Percentiles rank a stretch among this genome's conserved stretches.
phyloP scores from a whole-genome alignment of 2,797 vertebrate species.

The Chanos chanos region DNA sequence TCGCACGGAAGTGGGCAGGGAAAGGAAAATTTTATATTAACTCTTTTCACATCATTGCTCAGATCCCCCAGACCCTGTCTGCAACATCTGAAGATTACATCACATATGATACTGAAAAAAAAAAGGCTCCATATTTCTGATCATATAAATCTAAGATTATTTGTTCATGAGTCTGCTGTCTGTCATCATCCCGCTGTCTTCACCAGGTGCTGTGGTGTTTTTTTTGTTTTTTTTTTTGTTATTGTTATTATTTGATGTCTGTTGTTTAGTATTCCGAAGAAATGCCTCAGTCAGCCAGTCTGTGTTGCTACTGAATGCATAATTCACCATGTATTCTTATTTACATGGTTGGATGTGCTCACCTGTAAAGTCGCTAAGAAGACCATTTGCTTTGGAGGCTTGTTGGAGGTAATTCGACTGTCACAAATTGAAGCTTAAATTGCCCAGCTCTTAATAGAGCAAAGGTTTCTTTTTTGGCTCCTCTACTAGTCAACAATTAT shows the following conservation, averaged over 20 bases:
- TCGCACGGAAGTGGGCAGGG: too few species aligned
- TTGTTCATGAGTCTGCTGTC: too few species aligned
- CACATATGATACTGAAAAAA: too few species aligned
- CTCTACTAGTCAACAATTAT: too few species aligned
- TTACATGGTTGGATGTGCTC: background rate
- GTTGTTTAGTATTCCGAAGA: conserved; percentile 32
- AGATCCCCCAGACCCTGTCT: too few species aligned
- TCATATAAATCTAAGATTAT: too few species aligned
- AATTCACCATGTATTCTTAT: conserved; percentile 21
- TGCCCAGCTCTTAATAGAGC: conserved; percentile 1
- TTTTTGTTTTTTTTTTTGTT: conserved; percentile 3
- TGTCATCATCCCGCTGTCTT: too few species aligned
- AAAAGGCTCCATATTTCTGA: too few species aligned
- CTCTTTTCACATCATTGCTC: too few species aligned
- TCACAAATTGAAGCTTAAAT: conserved; percentile 18
- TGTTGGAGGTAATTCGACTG: conserved; percentile 23
- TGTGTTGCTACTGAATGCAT: conserved; percentile 19
- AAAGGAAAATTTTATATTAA: too few species aligned
- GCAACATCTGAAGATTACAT: too few species aligned
- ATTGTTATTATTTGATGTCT: conserved; percentile 31
- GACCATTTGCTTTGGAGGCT: conserved; percentile 23
- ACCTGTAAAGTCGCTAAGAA: conserved; percentile 13
- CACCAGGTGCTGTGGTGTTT: too few species aligned
- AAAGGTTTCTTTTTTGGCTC: background rate
- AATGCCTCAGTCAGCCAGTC: background rate